Conservation (phyloP, 64 coral and sea anemone species). For the Cladopsammia gracilis region DNA sequence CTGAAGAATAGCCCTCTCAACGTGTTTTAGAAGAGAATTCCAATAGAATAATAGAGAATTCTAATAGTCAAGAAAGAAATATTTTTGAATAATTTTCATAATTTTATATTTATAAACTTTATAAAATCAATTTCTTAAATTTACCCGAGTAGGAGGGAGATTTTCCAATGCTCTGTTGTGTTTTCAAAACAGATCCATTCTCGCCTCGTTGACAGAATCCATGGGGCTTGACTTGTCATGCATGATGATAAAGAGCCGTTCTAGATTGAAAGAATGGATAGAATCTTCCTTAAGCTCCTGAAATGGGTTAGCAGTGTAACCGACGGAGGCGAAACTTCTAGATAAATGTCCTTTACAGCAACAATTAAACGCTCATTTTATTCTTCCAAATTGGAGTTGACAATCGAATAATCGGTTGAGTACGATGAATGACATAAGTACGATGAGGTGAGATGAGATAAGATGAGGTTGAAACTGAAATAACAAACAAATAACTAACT, state of each 20-base stretch:
- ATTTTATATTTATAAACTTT: neutral
- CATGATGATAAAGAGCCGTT: slow-evolving; percentile 46
- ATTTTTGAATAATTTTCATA: neutral
- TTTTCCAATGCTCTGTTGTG: slow-evolving; percentile 34
- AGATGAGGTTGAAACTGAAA: too few species aligned
- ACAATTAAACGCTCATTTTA: too few species aligned
- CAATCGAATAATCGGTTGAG: too few species aligned
- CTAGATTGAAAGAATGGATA: slow-evolving; percentile 13
- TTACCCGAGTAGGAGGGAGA: slow-evolving; percentile 65
- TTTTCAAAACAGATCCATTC: slow-evolving; percentile 55
- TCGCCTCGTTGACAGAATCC: slow-evolving; percentile 36
- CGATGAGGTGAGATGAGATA: too few species aligned
- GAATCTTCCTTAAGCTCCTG: slow-evolving; percentile 12
- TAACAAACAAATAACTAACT: too few species aligned
- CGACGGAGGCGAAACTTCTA: too few species aligned
- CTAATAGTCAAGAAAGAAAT: neutral
- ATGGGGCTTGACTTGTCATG: slow-evolving; percentile 47
- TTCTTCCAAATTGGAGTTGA: too few species aligned
- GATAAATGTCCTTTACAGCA: too few species aligned
- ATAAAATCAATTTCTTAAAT: neutral
- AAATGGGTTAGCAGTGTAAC: slow-evolving; percentile 10
- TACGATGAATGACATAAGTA: too few species aligned
- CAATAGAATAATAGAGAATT: too few species aligned
- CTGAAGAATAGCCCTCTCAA: neutral
- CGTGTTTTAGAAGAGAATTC: neutral